Evolutionary conservation across 2,113 vertebrate species (phyloP).

Genomic region (Cynopterus brachyotis): DNA sequence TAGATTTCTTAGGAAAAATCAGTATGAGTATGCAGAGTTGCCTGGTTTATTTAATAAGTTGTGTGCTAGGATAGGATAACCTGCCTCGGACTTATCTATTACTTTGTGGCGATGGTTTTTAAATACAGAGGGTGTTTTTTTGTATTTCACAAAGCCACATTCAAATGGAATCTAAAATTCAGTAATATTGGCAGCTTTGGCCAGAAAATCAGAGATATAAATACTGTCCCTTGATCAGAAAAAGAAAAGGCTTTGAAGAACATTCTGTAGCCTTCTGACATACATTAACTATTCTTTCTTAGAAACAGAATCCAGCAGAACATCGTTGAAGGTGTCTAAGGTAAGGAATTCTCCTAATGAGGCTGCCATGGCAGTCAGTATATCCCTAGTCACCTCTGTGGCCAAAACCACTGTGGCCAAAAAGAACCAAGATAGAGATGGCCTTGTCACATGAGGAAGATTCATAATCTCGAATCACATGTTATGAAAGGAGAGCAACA

Average conservation of each 20-base stretch:
- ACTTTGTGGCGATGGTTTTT: conserved; percentile 41
- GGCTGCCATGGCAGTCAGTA: too few relatives aligned
- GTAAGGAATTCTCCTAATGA: neutral
- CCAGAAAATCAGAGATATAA: conserved; percentile 17
- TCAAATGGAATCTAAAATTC: conserved; percentile 56
- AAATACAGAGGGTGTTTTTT: conserved; percentile 40
- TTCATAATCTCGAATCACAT: neutral
- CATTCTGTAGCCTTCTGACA: neutral
- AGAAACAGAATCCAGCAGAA: neutral
- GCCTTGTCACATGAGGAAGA: neutral
- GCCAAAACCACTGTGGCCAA: neutral
- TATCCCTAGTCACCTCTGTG: neutral
- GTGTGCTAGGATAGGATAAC: conserved; percentile 63
- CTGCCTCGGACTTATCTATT: conserved; percentile 38
- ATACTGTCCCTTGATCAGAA: neutral
- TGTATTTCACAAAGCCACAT: conserved; percentile 42
- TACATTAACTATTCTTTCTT: neutral
- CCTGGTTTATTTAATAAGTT: conserved; percentile 64
- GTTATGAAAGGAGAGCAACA: neutral
- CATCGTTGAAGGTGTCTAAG: neutral
- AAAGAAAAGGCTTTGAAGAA: neutral
- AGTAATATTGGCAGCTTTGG: conserved; percentile 27
- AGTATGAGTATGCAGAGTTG: conserved; percentile 1
- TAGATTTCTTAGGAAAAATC: conserved; percentile 61
- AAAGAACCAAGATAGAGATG: neutral